Base-by-base conservation (phyloP, 2,888 invertebrate genomes). In the Agriotes lineatus region DNA sequence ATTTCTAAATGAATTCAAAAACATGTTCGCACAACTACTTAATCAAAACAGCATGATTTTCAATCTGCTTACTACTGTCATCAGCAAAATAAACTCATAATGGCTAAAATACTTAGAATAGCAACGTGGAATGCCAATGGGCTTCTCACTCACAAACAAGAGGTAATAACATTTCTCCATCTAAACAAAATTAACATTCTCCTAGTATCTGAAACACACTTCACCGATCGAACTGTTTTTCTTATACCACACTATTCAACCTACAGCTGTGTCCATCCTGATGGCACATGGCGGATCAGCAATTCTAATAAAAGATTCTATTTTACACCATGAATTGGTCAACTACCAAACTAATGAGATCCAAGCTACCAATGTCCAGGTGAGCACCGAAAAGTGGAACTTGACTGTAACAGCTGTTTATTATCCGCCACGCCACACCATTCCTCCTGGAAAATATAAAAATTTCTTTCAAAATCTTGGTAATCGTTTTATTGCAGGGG, bases 401-500 rank as follows among this genome's bases (percentile, higher is more conserved):
- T 14, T 54, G 54, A 33, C 19, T 30, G 33, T 54, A 54, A 12
- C 54, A 33, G 30, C 30, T 30, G 54, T 54, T 18, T 30, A 54
- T 16, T 54, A 18, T 14, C 35, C 54, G 16, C 54, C 54, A 12
- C 33, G 37, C 20, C 33, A 56, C 39, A 37, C 33, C 52, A 52
- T 52, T 12, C 16, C 52, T 3, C 16, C 14, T 54, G 16, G 35
- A 7, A 16, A 54, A 33, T 30, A 30, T 7, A 16, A 14, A 16
- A 10, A 19, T 4, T 54, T 54, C 35, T 33, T 54, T 33, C 16
- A 54, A 16, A 63, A 45, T 1, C 54, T 76, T 16, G 69, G 71
- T 0, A 30, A 50, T 1, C 57, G 58, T 18, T 74, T 72, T 19
- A 52, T 75, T 1, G 70, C 70, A 18, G 72, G 69, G 74, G 67